Evolutionary conservation across 1,140 invertebrate genomes (phyloP).

Genomic region (Drosophila bocqueti): DNA sequence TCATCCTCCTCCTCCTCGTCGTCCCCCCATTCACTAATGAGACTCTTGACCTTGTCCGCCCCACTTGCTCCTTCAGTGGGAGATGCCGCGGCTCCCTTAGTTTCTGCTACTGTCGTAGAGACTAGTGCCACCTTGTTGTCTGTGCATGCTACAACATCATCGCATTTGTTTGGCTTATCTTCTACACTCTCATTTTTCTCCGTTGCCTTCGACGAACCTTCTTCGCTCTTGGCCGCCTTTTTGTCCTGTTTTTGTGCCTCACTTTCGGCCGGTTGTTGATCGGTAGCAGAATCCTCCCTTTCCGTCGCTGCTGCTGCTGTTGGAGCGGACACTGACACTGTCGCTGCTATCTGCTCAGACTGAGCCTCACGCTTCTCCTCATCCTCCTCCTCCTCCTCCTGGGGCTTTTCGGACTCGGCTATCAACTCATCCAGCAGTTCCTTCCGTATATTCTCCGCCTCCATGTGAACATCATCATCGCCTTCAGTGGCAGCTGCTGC

Average conservation of each 20-base stretch:
- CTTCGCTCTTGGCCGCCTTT: slow-evolving; percentile 17
- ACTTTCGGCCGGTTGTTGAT: slow-evolving; percentile 17
- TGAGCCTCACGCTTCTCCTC: neutral
- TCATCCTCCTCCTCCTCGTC: slow-evolving; percentile 80
- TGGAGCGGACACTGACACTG: neutral
- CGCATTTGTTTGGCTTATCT: slow-evolving; percentile 44
- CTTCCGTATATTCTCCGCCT: slow-evolving; percentile 66
- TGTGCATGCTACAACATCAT: neutral
- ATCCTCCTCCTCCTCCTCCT: slow-evolving; percentile 21
- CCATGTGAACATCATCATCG: slow-evolving; percentile 56
- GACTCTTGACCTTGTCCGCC: slow-evolving; percentile 73
- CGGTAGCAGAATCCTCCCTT: slow-evolving; percentile 16
- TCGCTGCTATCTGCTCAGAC: neutral
- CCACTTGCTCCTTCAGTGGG: slow-evolving; percentile 6
- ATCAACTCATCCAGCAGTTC: slow-evolving; percentile 68
- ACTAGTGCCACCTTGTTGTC: slow-evolving; percentile 4
- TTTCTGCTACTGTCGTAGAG: neutral
- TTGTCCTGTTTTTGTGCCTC: slow-evolving; percentile 13
- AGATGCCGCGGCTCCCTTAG: slow-evolving; percentile 5
- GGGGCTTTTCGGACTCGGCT: slow-evolving; percentile 51
- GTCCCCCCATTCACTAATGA: slow-evolving; percentile 81
- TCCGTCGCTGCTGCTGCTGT: slow-evolving; percentile 9
- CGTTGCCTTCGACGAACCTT: slow-evolving; percentile 7
- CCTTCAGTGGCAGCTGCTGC: neutral
- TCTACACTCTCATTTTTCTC: slow-evolving; percentile 5